Percentiles rank a stretch among this genome's conserved stretches.
These are phyloP conservation scores for Vireo griseus DNA, from an alignment of 2,797 vertebrate species.

Conservation along the genomic window DNA sequence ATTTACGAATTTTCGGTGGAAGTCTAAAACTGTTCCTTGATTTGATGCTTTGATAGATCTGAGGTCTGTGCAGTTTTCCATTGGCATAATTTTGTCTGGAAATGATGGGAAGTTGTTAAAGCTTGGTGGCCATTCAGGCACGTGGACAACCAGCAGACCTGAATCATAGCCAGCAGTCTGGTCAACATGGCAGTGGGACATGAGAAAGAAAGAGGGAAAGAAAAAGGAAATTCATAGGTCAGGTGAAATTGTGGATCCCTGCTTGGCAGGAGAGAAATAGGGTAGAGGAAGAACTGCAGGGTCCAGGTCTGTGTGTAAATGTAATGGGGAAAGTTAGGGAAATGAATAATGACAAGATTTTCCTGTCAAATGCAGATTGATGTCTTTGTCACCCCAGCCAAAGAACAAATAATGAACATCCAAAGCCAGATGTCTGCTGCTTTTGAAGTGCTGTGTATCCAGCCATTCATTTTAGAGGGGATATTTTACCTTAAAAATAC, in stretches of 20 bases:
- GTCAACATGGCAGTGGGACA: not conserved
- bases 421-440: not conserved
- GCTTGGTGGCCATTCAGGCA: not conserved
- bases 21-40: not conserved
- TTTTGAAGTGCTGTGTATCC: not conserved
- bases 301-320: not conserved
- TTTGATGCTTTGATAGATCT: not conserved
- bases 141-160: accelerated
- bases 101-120: not conserved
- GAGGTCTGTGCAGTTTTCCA: not conserved
- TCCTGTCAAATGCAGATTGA: not conserved
- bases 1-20: not conserved
- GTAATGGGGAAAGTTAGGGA: not conserved
- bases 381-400: not conserved
- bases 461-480: not conserved
- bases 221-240: not conserved
- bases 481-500: not conserved
- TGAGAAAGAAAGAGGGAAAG: not conserved
- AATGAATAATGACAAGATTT: not conserved
- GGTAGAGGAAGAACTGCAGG: not conserved
- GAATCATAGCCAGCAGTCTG: not conserved
- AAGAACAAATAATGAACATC: not conserved
- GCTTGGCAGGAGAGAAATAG: not conserved
- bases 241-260: not conserved
- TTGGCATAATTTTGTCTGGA: not conserved